These are phyloP conservation scores for Chelon auratus DNA, from an alignment of 2,797 vertebrate genomes.

Conservation along the genomic window DNA sequence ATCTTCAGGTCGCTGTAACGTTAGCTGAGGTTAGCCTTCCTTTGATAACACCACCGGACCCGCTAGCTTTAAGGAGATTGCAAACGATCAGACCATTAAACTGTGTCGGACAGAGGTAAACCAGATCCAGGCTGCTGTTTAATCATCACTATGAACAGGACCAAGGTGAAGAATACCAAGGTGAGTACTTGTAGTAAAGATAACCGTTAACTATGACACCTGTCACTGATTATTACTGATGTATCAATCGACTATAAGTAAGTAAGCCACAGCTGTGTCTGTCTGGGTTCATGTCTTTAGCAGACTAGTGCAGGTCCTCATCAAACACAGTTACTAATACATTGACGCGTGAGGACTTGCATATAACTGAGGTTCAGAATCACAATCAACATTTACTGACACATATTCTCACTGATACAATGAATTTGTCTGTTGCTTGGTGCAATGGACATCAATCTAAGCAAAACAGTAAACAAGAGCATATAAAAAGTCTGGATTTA, in stretches of 20 bases:
- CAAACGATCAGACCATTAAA: not conserved
- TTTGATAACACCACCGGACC: too few relatives aligned
- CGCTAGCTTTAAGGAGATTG: not conserved
- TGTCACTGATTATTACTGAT: not conserved
- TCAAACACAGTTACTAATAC: not conserved
- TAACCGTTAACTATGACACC: not conserved
- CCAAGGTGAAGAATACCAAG: slow-evolving; percentile 63
- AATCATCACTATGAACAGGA: slow-evolving; percentile 60
- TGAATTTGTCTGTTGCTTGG: too few relatives aligned
- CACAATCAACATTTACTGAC: too few relatives aligned
- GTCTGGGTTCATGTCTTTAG: not conserved
- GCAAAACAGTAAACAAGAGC: too few relatives aligned
- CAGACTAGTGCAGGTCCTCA: not conserved
- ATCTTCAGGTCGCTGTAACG: too few relatives aligned
- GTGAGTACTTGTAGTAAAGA: slow-evolving; percentile 46
- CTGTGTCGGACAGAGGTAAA: too few relatives aligned
- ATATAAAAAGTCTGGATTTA: too few relatives aligned
- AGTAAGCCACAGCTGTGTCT: not conserved
- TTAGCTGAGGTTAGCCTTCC: not conserved
- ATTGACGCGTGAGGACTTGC: not conserved
- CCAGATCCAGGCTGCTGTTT: not conserved
- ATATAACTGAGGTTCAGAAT: too few relatives aligned
- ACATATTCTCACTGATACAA: too few relatives aligned
- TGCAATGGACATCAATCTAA: too few relatives aligned
- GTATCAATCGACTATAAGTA: not conserved